A percentile compares a stretch with the other conserved stretches of the same genome.
These are phyloP conservation scores for Lichenostomus cassidix DNA, from an alignment of 2,113 vertebrate genomes.

Conservation along the genomic window DNA sequence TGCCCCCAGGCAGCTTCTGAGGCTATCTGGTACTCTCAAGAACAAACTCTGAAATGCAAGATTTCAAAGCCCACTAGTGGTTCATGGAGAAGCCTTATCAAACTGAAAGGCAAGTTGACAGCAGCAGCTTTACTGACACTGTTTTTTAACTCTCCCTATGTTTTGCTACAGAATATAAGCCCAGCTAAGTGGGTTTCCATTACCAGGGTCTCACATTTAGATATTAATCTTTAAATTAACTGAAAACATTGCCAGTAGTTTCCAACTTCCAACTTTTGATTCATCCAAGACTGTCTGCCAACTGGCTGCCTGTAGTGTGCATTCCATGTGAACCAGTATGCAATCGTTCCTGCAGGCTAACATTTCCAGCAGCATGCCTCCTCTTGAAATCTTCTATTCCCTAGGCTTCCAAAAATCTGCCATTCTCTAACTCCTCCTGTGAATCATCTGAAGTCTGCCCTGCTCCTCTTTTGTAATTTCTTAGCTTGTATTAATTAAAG, in stretches of 20 bases:
- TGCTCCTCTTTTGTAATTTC: neutral
- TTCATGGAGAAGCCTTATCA: neutral
- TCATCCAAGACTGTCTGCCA: neutral
- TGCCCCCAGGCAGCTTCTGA: neutral
- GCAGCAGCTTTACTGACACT: neutral
- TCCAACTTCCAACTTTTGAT: neutral
- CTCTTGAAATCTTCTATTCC: neutral
- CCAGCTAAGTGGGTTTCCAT: neutral
- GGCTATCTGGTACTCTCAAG: neutral
- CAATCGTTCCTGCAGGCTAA: neutral
- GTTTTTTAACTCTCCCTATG: accelerated
- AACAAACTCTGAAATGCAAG: neutral
- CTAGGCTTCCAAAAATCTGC: neutral
- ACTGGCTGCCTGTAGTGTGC: neutral
- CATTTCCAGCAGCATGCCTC: neutral
- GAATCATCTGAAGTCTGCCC: neutral
- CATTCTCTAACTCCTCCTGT: neutral
- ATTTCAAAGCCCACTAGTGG: neutral
- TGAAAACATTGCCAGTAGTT: neutral
- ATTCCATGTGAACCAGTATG: neutral
- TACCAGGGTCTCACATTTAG: neutral
- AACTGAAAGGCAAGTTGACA: neutral
- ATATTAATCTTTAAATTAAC: neutral
- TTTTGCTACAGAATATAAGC: neutral
- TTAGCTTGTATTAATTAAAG: neutral